Percentiles rank a stretch among this genome's conserved stretches.
Conservation (phyloP, 2,888 invertebrate species). For the Deilephila porcellus region DNA sequence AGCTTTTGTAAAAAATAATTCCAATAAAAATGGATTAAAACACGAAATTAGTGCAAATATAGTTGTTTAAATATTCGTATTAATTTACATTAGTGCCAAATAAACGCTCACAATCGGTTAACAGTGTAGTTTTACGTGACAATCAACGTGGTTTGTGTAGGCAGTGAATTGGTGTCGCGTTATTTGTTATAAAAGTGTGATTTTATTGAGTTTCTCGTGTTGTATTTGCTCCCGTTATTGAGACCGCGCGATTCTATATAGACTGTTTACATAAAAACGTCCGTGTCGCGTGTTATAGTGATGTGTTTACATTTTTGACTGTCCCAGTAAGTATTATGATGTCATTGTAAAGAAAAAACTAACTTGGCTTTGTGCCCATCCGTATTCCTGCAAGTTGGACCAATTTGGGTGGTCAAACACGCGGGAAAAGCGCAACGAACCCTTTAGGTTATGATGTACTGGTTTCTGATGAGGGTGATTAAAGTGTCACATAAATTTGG, state of each 20-base stretch:
- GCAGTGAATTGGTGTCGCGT: slow-evolving; percentile 73
- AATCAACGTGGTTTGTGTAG: slow-evolving; percentile 70
- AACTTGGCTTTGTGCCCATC: slow-evolving; percentile 84
- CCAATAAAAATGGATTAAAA: slow-evolving; percentile 63
- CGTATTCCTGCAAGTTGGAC: slow-evolving; percentile 76
- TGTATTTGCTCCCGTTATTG: slow-evolving; percentile 51
- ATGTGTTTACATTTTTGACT: slow-evolving; percentile 83
- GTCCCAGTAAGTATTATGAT: slow-evolving; percentile 79
- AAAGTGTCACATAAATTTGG: slow-evolving; percentile 1
- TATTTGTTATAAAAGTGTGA: slow-evolving; percentile 64
- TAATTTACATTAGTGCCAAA: slow-evolving; percentile 55
- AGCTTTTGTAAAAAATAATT: slow-evolving; percentile 67
- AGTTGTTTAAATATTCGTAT: slow-evolving; percentile 29
- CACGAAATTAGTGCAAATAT: slow-evolving; percentile 31
- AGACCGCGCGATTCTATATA: slow-evolving; percentile 45
- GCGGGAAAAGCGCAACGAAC: slow-evolving; percentile 70
- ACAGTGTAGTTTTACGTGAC: slow-evolving; percentile 51
- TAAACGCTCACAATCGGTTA: slow-evolving; percentile 46
- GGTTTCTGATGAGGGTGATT: slow-evolving; percentile 51
- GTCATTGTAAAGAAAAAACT: slow-evolving; percentile 82
- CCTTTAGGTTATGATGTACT: slow-evolving; percentile 70
- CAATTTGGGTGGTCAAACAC: slow-evolving; percentile 67
- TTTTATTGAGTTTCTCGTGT: slow-evolving; percentile 53
- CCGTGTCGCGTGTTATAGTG: slow-evolving; percentile 63
- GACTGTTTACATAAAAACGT: slow-evolving; percentile 54